Conservation (phyloP, 2,113 vertebrate genomes). For the rabbit (Oryctolagus cuniculus) region DNA sequence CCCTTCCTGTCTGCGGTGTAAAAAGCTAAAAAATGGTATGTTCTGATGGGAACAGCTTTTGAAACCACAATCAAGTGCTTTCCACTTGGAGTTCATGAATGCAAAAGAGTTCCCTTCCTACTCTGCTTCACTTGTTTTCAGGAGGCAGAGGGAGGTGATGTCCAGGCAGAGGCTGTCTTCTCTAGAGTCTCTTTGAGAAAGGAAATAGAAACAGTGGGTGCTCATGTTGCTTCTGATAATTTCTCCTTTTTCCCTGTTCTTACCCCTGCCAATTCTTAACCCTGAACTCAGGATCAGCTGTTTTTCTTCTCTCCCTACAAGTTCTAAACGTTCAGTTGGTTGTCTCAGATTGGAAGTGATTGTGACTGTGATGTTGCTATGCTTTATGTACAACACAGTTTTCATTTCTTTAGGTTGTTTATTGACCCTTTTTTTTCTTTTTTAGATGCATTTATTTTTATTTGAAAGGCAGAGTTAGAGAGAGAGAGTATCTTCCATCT, state of each 20-base stretch:
- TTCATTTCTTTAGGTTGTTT: constrained; percentile 33
- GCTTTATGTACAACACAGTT: background rate
- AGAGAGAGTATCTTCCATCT: too few species aligned
- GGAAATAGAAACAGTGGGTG: background rate
- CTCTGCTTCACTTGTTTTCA: background rate
- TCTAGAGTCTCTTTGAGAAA: constrained; percentile 9
- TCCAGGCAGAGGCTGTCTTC: background rate
- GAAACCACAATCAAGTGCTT: background rate
- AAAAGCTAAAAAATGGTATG: background rate
- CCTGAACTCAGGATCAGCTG: background rate
- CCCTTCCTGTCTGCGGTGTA: background rate
- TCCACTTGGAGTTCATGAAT: background rate
- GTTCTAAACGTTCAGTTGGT: constrained; percentile 16
- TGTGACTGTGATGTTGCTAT: background rate
- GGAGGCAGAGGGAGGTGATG: background rate
- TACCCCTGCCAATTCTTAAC: background rate
- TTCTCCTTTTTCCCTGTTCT: background rate
- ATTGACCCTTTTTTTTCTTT: too few species aligned
- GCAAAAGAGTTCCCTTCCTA: background rate
- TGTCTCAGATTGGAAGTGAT: background rate
- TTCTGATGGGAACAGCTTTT: constrained; percentile 22
- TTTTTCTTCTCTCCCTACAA: constrained; percentile 34
- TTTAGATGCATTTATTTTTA: too few species aligned
- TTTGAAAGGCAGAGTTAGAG: too few species aligned
- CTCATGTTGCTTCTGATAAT: constrained; percentile 30